A percentile compares a stretch with the other conserved stretches of the same genome.
Evolutionary conservation across 2,113 vertebrate genomes (phyloP).

Genomic region (Neolamprologus devosi): DNA sequence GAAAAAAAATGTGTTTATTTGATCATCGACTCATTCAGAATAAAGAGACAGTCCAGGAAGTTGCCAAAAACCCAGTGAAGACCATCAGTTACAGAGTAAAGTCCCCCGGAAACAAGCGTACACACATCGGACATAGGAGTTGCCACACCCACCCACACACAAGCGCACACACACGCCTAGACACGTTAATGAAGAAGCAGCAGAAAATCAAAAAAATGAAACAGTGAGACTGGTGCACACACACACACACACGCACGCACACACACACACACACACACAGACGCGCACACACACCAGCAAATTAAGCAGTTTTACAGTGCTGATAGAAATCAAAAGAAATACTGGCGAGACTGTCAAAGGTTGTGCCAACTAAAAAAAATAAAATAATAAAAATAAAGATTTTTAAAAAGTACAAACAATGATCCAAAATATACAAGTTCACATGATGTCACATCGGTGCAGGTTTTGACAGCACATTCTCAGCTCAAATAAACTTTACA

Average conservation of each 20-base stretch:
- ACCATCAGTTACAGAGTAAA: constrained; percentile 74
- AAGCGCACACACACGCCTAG: not conserved
- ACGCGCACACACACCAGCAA: constrained; percentile 39
- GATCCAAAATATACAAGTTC: constrained; percentile 93
- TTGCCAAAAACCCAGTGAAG: constrained; percentile 79
- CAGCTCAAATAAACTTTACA: constrained; percentile 61
- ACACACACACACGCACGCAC: not conserved
- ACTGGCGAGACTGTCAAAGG: constrained; percentile 72
- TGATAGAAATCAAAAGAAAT: constrained; percentile 76
- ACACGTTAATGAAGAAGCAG: not conserved
- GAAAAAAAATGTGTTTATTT: constrained; percentile 96
- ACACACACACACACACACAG: not conserved
- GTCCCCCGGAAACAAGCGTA: constrained; percentile 39
- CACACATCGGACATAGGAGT: not conserved
- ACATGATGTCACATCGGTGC: constrained; percentile 77
- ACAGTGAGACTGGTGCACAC: constrained; percentile 61
- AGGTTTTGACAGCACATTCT: constrained; percentile 64
- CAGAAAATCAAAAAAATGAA: constrained; percentile 50
- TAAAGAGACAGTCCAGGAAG: constrained; percentile 91
- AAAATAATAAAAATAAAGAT: not conserved
- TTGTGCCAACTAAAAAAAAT: constrained; percentile 41
- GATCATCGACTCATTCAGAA: constrained; percentile 72
- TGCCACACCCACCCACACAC: not conserved
- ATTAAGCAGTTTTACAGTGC: constrained; percentile 83
- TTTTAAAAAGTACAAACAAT: constrained; percentile 79